Evolutionary conservation across 2,797 vertebrate species (phyloP).

Genomic region (Nasua narica): DNA sequence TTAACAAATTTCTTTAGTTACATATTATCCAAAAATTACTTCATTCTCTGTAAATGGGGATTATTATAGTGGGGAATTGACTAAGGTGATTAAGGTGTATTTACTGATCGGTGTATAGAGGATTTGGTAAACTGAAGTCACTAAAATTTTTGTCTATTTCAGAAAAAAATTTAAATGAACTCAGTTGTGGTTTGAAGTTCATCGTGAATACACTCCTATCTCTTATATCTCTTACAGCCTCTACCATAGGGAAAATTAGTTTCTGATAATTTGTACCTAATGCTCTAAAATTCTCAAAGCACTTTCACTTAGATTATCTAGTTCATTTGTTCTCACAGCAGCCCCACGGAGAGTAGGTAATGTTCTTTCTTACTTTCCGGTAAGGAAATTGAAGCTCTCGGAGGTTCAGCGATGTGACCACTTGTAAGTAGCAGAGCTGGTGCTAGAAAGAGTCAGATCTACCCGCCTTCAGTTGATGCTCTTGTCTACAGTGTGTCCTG

Average conservation of each 20-base stretch:
- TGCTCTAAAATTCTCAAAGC: background rate
- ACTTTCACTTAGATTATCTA: background rate
- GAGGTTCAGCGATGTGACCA: background rate
- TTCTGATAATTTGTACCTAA: background rate
- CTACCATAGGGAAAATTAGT: background rate
- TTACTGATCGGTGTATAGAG: background rate
- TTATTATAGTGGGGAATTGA: background rate
- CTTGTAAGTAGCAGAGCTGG: background rate
- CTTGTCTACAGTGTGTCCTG: background rate
- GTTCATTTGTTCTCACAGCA: background rate
- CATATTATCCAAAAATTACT: background rate
- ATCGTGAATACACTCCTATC: background rate
- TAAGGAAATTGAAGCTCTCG: background rate
- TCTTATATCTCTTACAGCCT: background rate
- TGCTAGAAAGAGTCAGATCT: background rate
- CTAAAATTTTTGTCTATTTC: constrained; percentile 15
- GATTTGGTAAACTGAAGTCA: background rate
- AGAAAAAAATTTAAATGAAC: background rate
- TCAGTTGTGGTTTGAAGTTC: background rate
- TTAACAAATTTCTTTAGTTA: background rate
- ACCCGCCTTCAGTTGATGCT: background rate
- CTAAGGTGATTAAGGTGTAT: background rate
- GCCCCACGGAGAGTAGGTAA: background rate
- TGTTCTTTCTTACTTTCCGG: background rate
- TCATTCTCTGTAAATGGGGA: background rate